Evolutionary conservation across 2,888 invertebrate genomes (phyloP).

Genomic region (Acanthococcus lagerstroemiae): DNA sequence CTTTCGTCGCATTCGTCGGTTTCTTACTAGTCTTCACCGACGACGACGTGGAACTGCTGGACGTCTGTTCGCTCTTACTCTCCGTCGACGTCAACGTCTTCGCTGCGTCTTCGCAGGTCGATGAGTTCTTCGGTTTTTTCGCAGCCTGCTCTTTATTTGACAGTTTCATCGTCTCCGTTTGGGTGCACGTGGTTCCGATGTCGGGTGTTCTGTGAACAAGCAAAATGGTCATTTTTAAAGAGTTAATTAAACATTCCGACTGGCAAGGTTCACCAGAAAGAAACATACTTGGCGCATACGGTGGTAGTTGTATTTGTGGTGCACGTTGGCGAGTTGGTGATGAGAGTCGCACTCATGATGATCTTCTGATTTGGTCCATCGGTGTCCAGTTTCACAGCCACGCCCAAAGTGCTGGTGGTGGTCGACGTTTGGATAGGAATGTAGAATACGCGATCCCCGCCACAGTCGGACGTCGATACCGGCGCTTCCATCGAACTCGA

Average conservation of each 20-base stretch:
- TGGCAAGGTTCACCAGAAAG: background rate
- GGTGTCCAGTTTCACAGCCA: conserved; percentile 54
- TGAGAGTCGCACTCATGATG: conserved; percentile 53
- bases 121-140: conserved; percentile 3
- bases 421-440: conserved; percentile 48
- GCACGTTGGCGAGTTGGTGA: conserved; percentile 47
- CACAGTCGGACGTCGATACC: conserved; percentile 21
- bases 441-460: conserved; percentile 50
- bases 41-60: conserved; percentile 43
- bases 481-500: conserved; percentile 37
- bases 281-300: background rate
- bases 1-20: background rate
- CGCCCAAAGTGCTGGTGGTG: conserved; percentile 42
- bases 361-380: conserved; percentile 56
- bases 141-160: background rate
- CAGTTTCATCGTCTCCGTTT: background rate
- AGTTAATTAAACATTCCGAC: background rate
- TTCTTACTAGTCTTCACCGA: conserved; percentile 13
- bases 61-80: conserved; percentile 41
- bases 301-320: conserved; percentile 10
- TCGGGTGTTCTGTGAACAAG: background rate
- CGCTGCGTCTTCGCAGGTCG: conserved; percentile 30
- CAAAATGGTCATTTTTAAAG: background rate
- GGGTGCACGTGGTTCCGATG: background rate
- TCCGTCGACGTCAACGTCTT: background rate